Evolutionary conservation across 2,113 vertebrate genomes (phyloP), one percentile per base, ranked within the genome.

Genomic region (Athene noctua): DNA sequence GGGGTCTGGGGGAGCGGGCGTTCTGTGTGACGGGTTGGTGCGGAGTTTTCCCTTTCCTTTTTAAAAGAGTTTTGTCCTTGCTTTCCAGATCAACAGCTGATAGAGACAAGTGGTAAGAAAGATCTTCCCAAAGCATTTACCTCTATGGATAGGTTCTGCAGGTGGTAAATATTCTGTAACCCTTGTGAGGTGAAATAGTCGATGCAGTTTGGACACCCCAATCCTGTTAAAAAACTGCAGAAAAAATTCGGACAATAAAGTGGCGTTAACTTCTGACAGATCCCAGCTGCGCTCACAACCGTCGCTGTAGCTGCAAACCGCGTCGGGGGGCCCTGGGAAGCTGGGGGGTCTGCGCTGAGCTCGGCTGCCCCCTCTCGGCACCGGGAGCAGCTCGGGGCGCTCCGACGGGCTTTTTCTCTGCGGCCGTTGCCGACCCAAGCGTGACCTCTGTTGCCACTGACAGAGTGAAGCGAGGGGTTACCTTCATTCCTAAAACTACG

Each of bases 121-220:
- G 61, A 94, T 77, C 68, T 90, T 58, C 93, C 93, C 70, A 61
- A 89, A 89, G 87, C 89, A 81, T 94, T 99, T 99, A 99, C 99
- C 99, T 99, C 99, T 96, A 99, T 99, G 57, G 99, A 98, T 83
- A 99, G 98, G 97, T 98, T 99, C 98, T 99, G 99, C 97, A 99
- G 99, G 97, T 99, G 99, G 98, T 99, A 99, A 96, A 99, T 96
- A 96, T 98, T 99, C 98, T 99, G 99, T 83, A 99, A 97, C 65
- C 99, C 99, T 97, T 99, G 99, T 81, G 99, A 99, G 80, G 99
- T 99, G 98, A 99, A 99, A 98, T 99, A 99, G 96, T 99, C 99
- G 93, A 99, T 99, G 98, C 99, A 99, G 99, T 99, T 99, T 94
- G 99, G 99, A 97, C 99, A 99, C 96, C 99, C 99, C 98, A 99